Base-by-base conservation (phyloP, 2,113 vertebrate species). In the Tringa solitaria region DNA sequence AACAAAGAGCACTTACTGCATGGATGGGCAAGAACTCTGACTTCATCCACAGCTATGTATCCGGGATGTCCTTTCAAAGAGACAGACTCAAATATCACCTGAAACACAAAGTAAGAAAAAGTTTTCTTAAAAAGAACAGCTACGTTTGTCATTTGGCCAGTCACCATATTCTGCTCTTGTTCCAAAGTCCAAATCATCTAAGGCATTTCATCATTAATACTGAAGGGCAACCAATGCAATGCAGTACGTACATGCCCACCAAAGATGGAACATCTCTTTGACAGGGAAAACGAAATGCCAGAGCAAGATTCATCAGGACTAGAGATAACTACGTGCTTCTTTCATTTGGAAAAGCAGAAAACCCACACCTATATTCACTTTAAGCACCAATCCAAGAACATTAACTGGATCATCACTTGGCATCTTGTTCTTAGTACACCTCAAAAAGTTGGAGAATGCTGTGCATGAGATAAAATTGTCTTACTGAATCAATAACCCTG, bases 81-180 rank as follows among this genome's bases (percentile, higher is more conserved):
- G 77, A 99, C 99, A 0, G 99, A 99, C 85, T 99, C 99, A 95
- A 99, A 99, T 97, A 99, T 99, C 84, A 99, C 99, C 99, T 99
- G 98, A 85, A 98, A 98, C 3, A 94, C n/a, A 98, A 76, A 86
- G 73, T 63, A 46, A 76, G 21, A n/a, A 43, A 82, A 87, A 74
- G 43, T 85, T 22, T 72, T 48, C 51, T 81, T 89, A 92, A 65
- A 73, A 79, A 84, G 23, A 64, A 17, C 7, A 61, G 56, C 60
- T 32, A 14, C 43, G 51, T 17, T 32, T 50, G 23, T 57, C 59
- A 56, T 27, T 69, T 30, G 20, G 50, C 9, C 39, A 65, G 69
- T 46, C 43, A 56, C 14, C 56, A 28, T 12, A 9, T 46, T 13
- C 14, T 33, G 24, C 15, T 75, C 19, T 32, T n/a, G 30, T 19